Evolutionary conservation across 1,140 invertebrate genomes (phyloP).

Genomic region (Ridgeia piscesae): DNA sequence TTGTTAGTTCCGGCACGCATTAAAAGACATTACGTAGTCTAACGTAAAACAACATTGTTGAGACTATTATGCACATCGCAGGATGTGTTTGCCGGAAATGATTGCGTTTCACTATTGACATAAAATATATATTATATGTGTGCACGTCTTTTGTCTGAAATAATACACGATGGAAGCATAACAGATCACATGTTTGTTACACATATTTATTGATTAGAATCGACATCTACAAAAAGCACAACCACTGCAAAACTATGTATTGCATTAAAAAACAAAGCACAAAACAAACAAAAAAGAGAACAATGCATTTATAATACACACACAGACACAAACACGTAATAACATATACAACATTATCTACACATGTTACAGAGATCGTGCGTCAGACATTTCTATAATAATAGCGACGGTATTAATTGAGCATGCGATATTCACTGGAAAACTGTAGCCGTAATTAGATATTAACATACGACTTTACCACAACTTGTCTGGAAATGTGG

Average conservation of each 20-base stretch:
- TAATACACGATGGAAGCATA: not conserved
- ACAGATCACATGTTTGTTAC: not conserved
- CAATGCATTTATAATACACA: not conserved
- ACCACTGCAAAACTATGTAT: not conserved
- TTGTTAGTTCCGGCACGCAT: too few relatives aligned
- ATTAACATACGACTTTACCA: too few relatives aligned
- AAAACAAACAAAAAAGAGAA: not conserved
- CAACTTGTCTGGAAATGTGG: not conserved
- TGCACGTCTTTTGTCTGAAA: too few relatives aligned
- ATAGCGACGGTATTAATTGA: not conserved
- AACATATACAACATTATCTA: not conserved
- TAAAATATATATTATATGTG: too few relatives aligned
- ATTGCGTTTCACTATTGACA: too few relatives aligned
- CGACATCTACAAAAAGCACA: not conserved
- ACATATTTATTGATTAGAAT: constrained; percentile 7
- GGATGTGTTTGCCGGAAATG: too few relatives aligned
- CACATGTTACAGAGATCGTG: not conserved
- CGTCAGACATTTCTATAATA: not conserved
- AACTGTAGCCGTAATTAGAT: too few relatives aligned
- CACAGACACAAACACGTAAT: not conserved
- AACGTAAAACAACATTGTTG: too few relatives aligned
- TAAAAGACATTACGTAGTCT: too few relatives aligned
- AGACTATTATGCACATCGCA: too few relatives aligned
- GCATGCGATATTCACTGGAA: not conserved
- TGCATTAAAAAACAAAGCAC: not conserved